Evolutionary conservation across 2,888 invertebrate genomes (phyloP), one percentile per base, ranked within the genome.

Genomic region (Tortricodes alternella): DNA sequence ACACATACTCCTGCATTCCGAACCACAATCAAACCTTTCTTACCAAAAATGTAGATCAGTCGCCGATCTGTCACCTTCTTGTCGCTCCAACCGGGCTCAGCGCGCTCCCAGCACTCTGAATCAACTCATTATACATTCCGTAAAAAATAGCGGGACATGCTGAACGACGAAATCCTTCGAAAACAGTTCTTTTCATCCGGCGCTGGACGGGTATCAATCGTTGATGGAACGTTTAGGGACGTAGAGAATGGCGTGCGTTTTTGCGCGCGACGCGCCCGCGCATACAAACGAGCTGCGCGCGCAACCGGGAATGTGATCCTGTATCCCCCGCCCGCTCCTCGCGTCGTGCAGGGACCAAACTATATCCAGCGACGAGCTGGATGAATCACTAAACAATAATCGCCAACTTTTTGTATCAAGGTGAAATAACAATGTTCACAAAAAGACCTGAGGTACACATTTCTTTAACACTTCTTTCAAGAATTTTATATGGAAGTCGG

Each of bases 221-320:
- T 76, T 78, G 83, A 83, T 83, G 81, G 78, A 85, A 86, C 82
- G 80, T 86, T 88, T 85, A 81, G 80, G 80, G 79, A 80, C 82
- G 76, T 80, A 85, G 86, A 85, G 83, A 83, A 85, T 88, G 83
- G 85, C 84, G 78, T 76, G 83, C 77, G 77, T 78, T 77, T 75
- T 83, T 80, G 83, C 77, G 78, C 78, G 75, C 76, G 71, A 60
- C 70, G 76, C 76, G 70, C 60, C 62, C 73, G 71, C 80, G 74
- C 88, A 89, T 89, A 85, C 77, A 79, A 87, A 88, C 80, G 76
- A 86, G 84, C 69, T 70, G 72, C 66, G 66, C 59, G 70, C 70
- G 73, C 72, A 67, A 27, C 44, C 64, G 60, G 73, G 73, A 74
- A 70, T 71, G 74, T 62, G 62, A 58, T 53, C 48, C 50, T 59